phyloP scores from a whole-genome alignment of 2,113 vertebrate genomes.

The Pteropus alecto region DNA sequence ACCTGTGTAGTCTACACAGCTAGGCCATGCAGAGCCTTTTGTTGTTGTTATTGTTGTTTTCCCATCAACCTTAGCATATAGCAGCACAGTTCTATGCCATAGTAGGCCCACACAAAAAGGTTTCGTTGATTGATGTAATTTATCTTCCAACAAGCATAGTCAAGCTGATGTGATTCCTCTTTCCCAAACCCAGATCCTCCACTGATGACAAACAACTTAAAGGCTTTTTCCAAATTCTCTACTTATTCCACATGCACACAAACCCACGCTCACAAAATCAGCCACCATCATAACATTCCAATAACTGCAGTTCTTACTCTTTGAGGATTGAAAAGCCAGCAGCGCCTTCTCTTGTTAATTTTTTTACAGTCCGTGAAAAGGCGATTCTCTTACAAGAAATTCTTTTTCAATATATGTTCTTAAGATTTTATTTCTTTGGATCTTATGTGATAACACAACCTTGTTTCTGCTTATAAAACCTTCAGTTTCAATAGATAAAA shows the following conservation, averaged over 20 bases:
- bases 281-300: neutral
- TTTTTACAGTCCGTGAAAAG: neutral
- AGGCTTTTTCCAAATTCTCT: neutral
- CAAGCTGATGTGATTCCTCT: neutral
- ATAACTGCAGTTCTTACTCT: neutral
- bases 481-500: neutral
- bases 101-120: neutral
- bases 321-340: neutral
- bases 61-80: neutral
- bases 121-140: neutral
- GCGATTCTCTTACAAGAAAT: slow-evolving; percentile 3
- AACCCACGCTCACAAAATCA: neutral
- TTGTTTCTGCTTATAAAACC: neutral
- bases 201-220: neutral
- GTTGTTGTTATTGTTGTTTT: neutral
- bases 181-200: neutral
- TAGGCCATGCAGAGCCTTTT: neutral
- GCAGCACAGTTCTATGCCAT: neutral
- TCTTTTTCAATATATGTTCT: neutral
- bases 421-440: neutral
- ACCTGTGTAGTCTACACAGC: neutral
- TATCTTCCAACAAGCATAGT: neutral
- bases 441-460: neutral
- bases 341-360: neutral
- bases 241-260: neutral